Conservation (phyloP, 2,888 invertebrate genomes). For the Subacronicta megacephala region DNA sequence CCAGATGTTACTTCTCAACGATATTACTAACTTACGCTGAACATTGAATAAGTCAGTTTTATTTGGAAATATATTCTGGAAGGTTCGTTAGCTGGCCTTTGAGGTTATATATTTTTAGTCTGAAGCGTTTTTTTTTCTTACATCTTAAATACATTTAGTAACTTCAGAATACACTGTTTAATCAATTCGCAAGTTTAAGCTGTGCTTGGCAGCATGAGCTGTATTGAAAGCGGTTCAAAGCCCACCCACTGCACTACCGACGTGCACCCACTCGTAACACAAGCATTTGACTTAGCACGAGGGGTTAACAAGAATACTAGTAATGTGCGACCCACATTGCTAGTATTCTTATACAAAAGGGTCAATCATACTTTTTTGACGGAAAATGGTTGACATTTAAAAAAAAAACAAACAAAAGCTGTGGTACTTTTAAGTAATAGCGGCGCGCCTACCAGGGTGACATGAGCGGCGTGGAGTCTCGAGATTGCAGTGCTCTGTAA, state of each 20-base stretch:
- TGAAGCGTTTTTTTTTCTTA: too few species aligned
- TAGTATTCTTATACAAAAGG: too few species aligned
- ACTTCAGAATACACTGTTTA: too few species aligned
- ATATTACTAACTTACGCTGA: constrained; percentile 41
- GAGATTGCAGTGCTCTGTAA: constrained; percentile 59
- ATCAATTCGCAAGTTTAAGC: too few species aligned
- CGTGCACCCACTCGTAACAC: too few species aligned
- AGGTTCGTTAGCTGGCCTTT: not conserved
- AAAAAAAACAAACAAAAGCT: constrained; percentile 20
- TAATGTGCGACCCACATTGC: too few species aligned
- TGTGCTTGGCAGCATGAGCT: too few species aligned
- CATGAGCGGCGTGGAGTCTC: constrained; percentile 48
- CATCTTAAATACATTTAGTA: too few species aligned
- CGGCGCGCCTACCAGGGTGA: constrained; percentile 48
- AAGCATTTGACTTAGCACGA: too few species aligned
- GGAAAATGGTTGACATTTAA: not conserved
- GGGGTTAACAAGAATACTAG: too few species aligned
- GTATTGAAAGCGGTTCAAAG: too few species aligned
- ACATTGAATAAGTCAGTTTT: constrained; percentile 19
- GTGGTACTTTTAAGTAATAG: constrained; percentile 43
- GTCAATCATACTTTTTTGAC: not conserved
- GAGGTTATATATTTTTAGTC: not conserved
- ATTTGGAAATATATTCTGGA: constrained; percentile 12
- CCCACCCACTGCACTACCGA: too few species aligned
- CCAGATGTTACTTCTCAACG: constrained; percentile 48